Evolutionary conservation across 2,113 vertebrate genomes (phyloP).

Genomic region (Hiodon tergisus): DNA sequence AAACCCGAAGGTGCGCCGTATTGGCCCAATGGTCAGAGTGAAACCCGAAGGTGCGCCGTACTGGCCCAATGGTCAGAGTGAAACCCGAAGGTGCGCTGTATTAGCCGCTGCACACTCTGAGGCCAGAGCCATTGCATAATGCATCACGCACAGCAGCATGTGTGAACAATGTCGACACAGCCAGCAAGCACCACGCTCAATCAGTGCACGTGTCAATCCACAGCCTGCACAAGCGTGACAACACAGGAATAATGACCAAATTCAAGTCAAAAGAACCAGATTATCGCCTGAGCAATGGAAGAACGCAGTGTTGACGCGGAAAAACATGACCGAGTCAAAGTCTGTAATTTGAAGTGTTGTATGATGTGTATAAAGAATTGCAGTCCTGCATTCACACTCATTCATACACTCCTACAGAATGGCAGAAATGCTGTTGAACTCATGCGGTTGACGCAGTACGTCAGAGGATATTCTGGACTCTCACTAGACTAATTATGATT

Average conservation of each 20-base stretch:
- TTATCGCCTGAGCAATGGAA: no score
- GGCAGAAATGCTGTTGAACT: no score
- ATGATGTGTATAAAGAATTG: no score
- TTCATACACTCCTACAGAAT: no score
- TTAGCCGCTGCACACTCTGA: background rate
- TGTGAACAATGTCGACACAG: conserved; percentile 14
- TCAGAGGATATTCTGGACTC: no score
- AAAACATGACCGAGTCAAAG: no score
- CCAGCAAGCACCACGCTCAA: background rate
- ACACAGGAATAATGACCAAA: background rate
- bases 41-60: background rate
- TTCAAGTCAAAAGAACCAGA: no score
- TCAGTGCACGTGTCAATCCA: background rate
- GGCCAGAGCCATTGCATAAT: background rate
- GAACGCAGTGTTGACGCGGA: no score
- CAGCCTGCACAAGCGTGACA: background rate
- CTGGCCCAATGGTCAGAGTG: background rate
- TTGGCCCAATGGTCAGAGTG: background rate
- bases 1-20: background rate
- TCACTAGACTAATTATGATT: no score
- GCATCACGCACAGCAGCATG: background rate
- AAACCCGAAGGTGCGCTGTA: background rate
- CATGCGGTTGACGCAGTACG: no score
- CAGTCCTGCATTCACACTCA: no score
- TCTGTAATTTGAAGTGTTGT: no score